Evolutionary conservation across 1,140 invertebrate genomes (phyloP), one percentile per base, ranked within the genome.

Genomic region (Chionoecetes opilio): DNA sequence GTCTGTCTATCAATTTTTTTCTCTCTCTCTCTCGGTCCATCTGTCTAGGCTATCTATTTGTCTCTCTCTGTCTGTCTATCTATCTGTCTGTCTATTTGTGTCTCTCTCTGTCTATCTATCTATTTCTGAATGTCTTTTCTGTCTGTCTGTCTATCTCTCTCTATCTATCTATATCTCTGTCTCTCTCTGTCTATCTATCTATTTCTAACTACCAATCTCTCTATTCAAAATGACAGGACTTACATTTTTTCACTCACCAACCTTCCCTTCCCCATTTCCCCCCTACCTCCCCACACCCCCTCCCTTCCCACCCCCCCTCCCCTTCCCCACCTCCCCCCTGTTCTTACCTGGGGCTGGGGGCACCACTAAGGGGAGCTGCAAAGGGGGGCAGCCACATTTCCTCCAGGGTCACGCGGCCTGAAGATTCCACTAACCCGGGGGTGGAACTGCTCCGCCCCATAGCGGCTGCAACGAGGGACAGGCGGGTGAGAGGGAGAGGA

Each of bases 371-470:
- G 34, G 94, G 96, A 96, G 87, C 96, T 95, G 88, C 96, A 96
- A 93, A 96, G 93, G 96, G 96, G 41, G 94, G 95, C 92, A 98
- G 97, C 98, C 98, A 98, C 99, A 99, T 99, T 87, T 99, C 98
- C 97, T 99, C 99, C 92, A 99, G 97, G 21, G 99, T 98, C 90
- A 99, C 98, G 96, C 98, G 98, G 53, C 99, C 99, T 94, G 98
- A 98, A 14, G 99, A 99, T 97, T 99, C 99, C 88, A 99, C 98
- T 91, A 99, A 97, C 21, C 99, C 99, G 31, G 99, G 99, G 41
- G 99, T 99, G 95, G 99, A 99, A 97, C 99, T 98, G 97, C 99
- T 99, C 96, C 99, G 98, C 96, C 99, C 98, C 98, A 99, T 98
- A 37, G 94, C 96, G 37, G 95, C 94, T 95, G 95, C 53, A 96